phyloP scores from a whole-genome alignment of 1,140 invertebrate species.

The Agrilus planipennis region DNA sequence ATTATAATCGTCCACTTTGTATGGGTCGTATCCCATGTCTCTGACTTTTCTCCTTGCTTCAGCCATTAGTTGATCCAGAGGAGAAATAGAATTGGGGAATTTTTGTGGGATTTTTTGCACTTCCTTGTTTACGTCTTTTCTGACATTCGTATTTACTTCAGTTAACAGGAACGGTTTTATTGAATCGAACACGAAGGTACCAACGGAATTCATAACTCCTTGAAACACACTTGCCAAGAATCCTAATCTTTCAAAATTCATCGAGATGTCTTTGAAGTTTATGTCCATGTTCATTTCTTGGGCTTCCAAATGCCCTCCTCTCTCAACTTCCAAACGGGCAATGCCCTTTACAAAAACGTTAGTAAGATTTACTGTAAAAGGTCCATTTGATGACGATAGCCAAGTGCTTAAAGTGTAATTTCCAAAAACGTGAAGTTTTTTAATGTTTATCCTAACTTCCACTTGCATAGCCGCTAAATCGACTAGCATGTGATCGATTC shows the following conservation, averaged over 20 bases:
- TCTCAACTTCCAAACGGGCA: constrained; percentile 55
- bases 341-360: constrained; percentile 53
- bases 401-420: constrained; percentile 62
- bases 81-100: constrained; percentile 75
- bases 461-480: constrained; percentile 59
- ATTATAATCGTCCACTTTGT: constrained; percentile 54
- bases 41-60: constrained; percentile 59
- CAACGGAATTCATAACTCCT: constrained; percentile 63
- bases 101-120: constrained; percentile 50
- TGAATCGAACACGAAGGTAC: constrained; percentile 69
- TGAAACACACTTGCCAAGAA: constrained; percentile 63
- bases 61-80: constrained; percentile 66
- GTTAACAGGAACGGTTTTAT: constrained; percentile 72
- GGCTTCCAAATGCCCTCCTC: constrained; percentile 60
- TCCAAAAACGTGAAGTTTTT: constrained; percentile 57
- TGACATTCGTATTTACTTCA: constrained; percentile 56
- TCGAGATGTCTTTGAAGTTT: constrained; percentile 58
- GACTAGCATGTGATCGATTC: constrained; percentile 51
- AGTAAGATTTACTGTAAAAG: constrained; percentile 61
- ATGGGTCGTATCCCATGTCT: constrained; percentile 60
- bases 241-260: constrained; percentile 72
- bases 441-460: constrained; percentile 51
- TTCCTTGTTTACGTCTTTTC: constrained; percentile 41
- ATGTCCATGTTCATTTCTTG: constrained; percentile 70
- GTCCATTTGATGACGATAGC: constrained; percentile 54